Percentiles rank a stretch among this genome's conserved stretches.
Conservation (phyloP, 1,140 invertebrate genomes). For the Calephelis virginiensis region DNA sequence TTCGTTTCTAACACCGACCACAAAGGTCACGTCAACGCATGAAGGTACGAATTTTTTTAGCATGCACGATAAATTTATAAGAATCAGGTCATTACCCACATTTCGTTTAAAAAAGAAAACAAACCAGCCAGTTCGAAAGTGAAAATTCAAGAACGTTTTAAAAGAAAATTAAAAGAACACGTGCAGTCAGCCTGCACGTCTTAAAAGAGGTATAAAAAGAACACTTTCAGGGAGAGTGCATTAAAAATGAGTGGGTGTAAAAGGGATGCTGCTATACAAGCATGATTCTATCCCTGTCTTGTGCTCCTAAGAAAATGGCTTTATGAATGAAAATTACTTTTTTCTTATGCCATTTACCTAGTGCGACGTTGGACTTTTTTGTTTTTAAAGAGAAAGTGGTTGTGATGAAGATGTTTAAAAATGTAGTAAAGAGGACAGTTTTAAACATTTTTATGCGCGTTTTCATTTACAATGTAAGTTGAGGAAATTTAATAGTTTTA, state of each 20-base stretch:
- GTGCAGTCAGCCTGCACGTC: slow-evolving; percentile 44
- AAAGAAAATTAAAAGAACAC: slow-evolving; percentile 48
- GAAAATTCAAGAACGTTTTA: slow-evolving; percentile 43
- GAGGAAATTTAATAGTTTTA: too few species aligned
- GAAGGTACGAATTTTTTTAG: too few species aligned
- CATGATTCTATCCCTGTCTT: slow-evolving; percentile 35
- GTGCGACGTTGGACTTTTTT: slow-evolving; percentile 52
- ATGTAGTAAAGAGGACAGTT: too few species aligned
- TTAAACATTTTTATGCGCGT: too few species aligned
- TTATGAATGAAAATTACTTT: slow-evolving; percentile 75
- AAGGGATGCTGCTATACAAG: slow-evolving; percentile 36
- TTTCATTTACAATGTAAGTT: too few species aligned
- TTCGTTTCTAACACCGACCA: too few species aligned
- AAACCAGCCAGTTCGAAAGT: slow-evolving; percentile 29
- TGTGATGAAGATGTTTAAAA: slow-evolving; percentile 1
- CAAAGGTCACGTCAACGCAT: too few species aligned
- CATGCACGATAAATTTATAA: not conserved
- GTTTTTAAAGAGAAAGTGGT: slow-evolving; percentile 58
- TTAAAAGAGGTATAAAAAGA: slow-evolving; percentile 63
- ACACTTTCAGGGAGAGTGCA: slow-evolving; percentile 65
- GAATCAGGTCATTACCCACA: slow-evolving; percentile 5
- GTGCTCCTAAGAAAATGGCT: slow-evolving; percentile 64
- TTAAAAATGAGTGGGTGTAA: slow-evolving; percentile 65
- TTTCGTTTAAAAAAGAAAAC: not conserved
- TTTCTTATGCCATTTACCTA: slow-evolving; percentile 66